phyloP scores from a whole-genome alignment of 2,888 invertebrate genomes.

The Myopa tessellatipennis region DNA sequence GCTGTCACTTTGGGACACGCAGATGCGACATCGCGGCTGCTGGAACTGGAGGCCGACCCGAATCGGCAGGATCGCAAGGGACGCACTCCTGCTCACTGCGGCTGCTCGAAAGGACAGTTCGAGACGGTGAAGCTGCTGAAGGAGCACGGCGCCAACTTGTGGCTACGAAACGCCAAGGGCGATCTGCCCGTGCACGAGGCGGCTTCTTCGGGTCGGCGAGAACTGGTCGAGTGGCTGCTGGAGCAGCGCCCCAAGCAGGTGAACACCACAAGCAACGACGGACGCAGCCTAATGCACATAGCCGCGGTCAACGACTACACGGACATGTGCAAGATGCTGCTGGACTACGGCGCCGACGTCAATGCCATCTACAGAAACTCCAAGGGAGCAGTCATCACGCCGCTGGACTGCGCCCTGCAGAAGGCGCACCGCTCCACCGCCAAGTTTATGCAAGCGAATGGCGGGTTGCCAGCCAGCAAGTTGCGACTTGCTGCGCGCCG shows the following conservation, averaged over 20 bases:
- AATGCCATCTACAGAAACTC: slow-evolving; percentile 86
- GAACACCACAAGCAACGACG: slow-evolving; percentile 91
- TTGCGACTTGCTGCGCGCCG: slow-evolving; percentile 68
- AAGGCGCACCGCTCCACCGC: slow-evolving; percentile 90
- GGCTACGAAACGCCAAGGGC: slow-evolving; percentile 92
- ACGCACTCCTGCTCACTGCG: slow-evolving; percentile 92
- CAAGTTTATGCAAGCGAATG: slow-evolving; percentile 91
- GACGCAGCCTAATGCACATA: slow-evolving; percentile 91
- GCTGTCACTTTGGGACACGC: slow-evolving; percentile 96
- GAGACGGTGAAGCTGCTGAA: slow-evolving; percentile 83
- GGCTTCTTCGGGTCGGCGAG: slow-evolving; percentile 89
- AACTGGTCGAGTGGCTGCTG: slow-evolving; percentile 89
- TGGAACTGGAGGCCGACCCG: slow-evolving; percentile 91
- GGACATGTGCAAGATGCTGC: slow-evolving; percentile 88
- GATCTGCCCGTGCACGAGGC: slow-evolving; percentile 97
- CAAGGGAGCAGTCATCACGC: slow-evolving; percentile 87
- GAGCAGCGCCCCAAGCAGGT: slow-evolving; percentile 85
- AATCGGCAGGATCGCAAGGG: slow-evolving; percentile 94
- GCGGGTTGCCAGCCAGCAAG: slow-evolving; percentile 84
- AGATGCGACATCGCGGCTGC: slow-evolving; percentile 87
- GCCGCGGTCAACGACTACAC: slow-evolving; percentile 94
- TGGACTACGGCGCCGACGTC: slow-evolving; percentile 86
- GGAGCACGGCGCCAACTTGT: slow-evolving; percentile 86
- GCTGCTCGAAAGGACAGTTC: slow-evolving; percentile 94
- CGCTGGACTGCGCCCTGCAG: slow-evolving; percentile 89